phyloP scores from a whole-genome alignment of 2,888 invertebrate species.

The Hyalella azteca region DNA sequence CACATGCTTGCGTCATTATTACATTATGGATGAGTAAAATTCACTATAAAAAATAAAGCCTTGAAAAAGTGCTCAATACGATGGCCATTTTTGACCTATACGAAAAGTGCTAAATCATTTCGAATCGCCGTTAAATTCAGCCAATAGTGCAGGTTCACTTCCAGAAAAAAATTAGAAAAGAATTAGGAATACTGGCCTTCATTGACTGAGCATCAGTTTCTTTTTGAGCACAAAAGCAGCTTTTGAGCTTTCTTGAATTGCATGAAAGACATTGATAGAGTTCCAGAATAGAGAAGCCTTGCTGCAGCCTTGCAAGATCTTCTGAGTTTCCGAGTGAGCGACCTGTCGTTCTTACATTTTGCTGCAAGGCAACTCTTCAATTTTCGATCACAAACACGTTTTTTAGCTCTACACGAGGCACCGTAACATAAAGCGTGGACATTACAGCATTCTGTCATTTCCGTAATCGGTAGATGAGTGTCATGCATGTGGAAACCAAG shows the following conservation, averaged over 20 bases:
- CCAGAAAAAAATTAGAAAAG: no score
- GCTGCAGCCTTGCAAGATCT: slow-evolving; percentile 78
- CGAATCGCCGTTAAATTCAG: no score
- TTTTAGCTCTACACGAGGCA: slow-evolving; percentile 78
- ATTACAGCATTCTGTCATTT: slow-evolving; percentile 87
- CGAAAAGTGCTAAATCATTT: no score
- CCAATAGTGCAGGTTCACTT: no score
- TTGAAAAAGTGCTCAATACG: no score
- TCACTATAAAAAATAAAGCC: no score
- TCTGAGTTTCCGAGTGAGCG: slow-evolving; percentile 55
- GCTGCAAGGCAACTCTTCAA: slow-evolving; percentile 84
- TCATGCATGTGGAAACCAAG: slow-evolving; percentile 59
- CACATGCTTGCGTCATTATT: no score
- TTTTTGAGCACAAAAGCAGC: slow-evolving; percentile 39
- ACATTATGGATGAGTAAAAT: no score
- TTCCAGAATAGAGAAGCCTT: slow-evolving; percentile 84
- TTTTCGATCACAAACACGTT: slow-evolving; percentile 84
- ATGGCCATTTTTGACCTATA: no score
- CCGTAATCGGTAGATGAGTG: slow-evolving; percentile 76
- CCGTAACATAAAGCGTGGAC: slow-evolving; percentile 88
- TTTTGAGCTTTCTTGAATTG: slow-evolving; percentile 83
- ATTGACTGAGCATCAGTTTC: neutral
- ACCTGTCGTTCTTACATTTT: slow-evolving; percentile 69
- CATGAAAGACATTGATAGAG: slow-evolving; percentile 83
- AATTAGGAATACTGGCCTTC: neutral